Conservation (phyloP, 2,797 vertebrate genomes). For the Sebastes iracundus region DNA sequence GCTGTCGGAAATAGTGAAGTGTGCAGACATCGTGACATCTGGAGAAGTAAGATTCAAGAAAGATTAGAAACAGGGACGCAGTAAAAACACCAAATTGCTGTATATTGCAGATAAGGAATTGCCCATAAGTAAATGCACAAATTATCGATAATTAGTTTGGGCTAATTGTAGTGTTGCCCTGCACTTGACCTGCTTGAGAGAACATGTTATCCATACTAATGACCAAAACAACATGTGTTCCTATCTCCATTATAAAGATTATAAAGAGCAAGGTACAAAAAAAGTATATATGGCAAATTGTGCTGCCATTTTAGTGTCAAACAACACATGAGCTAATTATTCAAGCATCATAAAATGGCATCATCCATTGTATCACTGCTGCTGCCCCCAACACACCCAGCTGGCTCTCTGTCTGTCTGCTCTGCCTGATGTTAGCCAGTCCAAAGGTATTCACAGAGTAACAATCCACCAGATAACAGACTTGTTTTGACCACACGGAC, state of each 20-base stretch:
- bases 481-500: background rate
- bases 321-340: background rate
- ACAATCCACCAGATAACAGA: constrained; percentile 8
- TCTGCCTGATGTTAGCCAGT: constrained; percentile 34
- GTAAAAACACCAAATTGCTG: background rate
- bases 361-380: constrained; percentile 8
- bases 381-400: constrained; percentile 56
- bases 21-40: constrained; percentile 81
- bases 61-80: background rate
- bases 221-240: background rate
- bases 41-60: background rate
- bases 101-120: background rate
- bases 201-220: background rate
- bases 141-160: background rate
- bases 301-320: background rate
- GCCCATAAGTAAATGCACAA: background rate
- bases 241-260: background rate
- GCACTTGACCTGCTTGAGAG: background rate
- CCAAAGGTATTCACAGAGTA: constrained; percentile 62
- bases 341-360: constrained; percentile 38
- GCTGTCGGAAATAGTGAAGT: constrained; percentile 80
- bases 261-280: background rate
- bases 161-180: background rate
- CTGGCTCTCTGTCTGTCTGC: background rate
- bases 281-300: background rate